phyloP scores from a whole-genome alignment of 2,888 invertebrate species.

The Tiphia femorata region DNA sequence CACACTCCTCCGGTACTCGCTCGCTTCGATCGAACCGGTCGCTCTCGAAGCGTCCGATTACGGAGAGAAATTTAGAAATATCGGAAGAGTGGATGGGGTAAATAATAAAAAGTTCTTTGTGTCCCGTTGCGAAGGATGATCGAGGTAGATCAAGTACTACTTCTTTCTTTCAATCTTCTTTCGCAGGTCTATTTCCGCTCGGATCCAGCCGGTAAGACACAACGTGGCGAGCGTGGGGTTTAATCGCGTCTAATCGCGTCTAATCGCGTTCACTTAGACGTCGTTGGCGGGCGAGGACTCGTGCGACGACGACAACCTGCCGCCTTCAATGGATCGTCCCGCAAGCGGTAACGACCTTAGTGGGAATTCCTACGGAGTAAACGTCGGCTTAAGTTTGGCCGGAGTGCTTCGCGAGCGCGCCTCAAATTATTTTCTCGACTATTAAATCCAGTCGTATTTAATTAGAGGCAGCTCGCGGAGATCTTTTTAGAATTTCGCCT shows the following conservation, averaged over 20 bases:
- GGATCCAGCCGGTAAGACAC: neutral
- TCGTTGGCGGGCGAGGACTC: conserved; percentile 1
- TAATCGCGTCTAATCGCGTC: too few relatives aligned
- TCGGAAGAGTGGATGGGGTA: conserved; percentile 7
- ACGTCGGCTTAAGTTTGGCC: neutral
- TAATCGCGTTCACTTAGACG: too few relatives aligned
- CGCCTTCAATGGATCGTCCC: too few relatives aligned
- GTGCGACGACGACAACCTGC: too few relatives aligned
- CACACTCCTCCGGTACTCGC: too few relatives aligned
- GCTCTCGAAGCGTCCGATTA: too few relatives aligned
- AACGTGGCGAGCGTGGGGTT: too few relatives aligned
- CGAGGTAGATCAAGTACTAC: conserved; percentile 24
- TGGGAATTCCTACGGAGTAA: conserved; percentile 12
- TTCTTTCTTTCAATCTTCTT: neutral
- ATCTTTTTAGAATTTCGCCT: conserved; percentile 1
- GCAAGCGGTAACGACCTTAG: conserved; percentile 6
- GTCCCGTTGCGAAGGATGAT: conserved; percentile 19
- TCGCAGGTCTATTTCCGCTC: neutral
- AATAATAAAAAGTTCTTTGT: conserved; percentile 26
- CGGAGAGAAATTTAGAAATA: conserved; percentile 10
- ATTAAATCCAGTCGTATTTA: conserved; percentile 6
- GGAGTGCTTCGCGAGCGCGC: neutral
- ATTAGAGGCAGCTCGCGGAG: conserved; percentile 1
- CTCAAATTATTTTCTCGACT: conserved; percentile 5
- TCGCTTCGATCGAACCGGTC: too few relatives aligned